Evolutionary conservation across 2,888 invertebrate genomes (phyloP).

Genomic region (Xestoiulus laeticollis): DNA sequence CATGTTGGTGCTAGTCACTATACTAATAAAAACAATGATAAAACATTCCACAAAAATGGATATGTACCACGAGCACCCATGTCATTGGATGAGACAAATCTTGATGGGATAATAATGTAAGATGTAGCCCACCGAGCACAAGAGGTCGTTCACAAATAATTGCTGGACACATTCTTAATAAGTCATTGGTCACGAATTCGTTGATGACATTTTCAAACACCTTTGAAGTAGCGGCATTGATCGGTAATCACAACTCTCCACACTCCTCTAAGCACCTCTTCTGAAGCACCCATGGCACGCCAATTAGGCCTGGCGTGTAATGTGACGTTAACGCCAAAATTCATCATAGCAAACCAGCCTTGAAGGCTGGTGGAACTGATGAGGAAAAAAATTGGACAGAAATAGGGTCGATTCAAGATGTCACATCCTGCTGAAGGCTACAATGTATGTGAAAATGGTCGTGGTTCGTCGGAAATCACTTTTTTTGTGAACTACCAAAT

Average conservation of each 20-base stretch:
- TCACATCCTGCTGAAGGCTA: neutral
- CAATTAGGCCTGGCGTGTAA: neutral
- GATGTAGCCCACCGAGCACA: neutral
- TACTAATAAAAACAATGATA: too few species aligned
- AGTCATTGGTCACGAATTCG: neutral
- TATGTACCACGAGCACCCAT: too few species aligned
- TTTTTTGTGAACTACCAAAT: neutral
- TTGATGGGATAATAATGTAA: too few species aligned
- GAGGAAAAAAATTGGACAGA: slow-evolving; percentile 23
- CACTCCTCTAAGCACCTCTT: slow-evolving; percentile 23
- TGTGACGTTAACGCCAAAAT: slow-evolving; percentile 23
- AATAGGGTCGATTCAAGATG: slow-evolving; percentile 28
- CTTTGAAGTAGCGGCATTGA: slow-evolving; percentile 18
- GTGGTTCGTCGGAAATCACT: neutral
- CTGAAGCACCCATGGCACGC: neutral
- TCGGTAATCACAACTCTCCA: slow-evolving; percentile 34
- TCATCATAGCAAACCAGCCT: slow-evolving; percentile 34
- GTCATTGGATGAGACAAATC: too few species aligned
- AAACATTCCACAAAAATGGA: too few species aligned
- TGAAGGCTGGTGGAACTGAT: slow-evolving; percentile 34
- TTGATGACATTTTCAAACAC: neutral
- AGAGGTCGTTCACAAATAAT: neutral
- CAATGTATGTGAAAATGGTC: too few species aligned
- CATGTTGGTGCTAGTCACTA: too few species aligned
- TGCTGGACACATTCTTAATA: neutral